These are phyloP conservation scores for Microchirus variegatus DNA, from an alignment of 2,797 vertebrate species.

Conservation along the genomic window DNA sequence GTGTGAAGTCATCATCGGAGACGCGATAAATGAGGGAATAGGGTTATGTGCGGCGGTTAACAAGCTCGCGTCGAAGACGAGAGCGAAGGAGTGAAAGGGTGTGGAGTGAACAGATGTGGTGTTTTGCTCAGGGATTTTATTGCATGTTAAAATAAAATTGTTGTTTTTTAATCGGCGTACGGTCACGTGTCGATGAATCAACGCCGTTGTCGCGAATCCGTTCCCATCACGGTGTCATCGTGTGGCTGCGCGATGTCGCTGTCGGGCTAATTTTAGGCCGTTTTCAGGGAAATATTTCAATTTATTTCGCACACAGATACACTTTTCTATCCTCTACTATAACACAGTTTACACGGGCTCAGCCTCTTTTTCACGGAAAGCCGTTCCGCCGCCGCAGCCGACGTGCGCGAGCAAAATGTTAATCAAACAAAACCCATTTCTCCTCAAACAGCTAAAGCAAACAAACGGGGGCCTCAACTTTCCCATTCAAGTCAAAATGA, in stretches of 20 bases:
- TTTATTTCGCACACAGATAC: constrained; percentile 3
- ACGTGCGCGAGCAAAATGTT: constrained; percentile 69
- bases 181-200: no score
- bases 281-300: no score
- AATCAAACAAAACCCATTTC: constrained; percentile 79
- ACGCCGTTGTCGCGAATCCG: no score
- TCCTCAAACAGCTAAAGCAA: constrained; percentile 70
- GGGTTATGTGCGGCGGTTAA: constrained; percentile 31
- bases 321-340: constrained; percentile 4
- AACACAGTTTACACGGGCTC: constrained; percentile 34
- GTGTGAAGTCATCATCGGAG: constrained; percentile 20
- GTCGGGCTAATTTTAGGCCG: no score
- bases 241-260: no score
- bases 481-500: constrained; percentile 79
- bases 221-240: no score
- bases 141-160: no score
- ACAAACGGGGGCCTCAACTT: constrained; percentile 76
- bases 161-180: no score
- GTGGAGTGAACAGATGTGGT: no score
- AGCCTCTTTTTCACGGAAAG: constrained; percentile 56
- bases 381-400: constrained; percentile 45
- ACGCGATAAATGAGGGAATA: constrained; percentile 9
- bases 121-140: not conserved
- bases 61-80: constrained; percentile 13
- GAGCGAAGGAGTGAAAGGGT: no score